Percentiles rank a stretch among this genome's conserved stretches.
Conservation (phyloP, 1,140 invertebrate genomes). For the Leucophenga varia region DNA sequence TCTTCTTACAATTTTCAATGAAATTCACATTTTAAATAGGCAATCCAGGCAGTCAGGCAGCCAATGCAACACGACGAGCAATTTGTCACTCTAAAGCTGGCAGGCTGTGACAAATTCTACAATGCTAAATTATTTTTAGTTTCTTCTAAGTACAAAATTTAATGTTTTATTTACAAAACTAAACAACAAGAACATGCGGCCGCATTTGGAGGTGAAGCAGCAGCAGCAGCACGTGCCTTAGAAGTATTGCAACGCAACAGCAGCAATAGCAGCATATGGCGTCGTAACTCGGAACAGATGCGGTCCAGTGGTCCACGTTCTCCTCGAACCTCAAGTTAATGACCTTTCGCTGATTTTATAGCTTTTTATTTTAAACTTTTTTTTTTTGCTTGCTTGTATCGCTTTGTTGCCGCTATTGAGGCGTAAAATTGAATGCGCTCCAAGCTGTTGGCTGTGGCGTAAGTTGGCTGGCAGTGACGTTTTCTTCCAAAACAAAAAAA, state of each 20-base stretch:
- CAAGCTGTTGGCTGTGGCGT: constrained; percentile 15
- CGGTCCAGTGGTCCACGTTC: neutral
- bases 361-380: neutral
- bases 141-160: no score
- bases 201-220: no score
- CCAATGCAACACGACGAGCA: no score
- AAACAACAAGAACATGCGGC: no score
- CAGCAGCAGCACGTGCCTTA: constrained; percentile 24
- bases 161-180: no score
- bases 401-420: constrained; percentile 10
- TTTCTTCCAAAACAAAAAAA: no score
- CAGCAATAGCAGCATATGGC: constrained; percentile 20
- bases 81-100: constrained; percentile 30
- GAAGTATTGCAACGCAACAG: no score
- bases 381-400: constrained; percentile 27
- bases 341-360: constrained; percentile 23
- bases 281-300: constrained; percentile 17
- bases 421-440: neutral
- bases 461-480: no score
- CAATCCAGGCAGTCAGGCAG: no score
- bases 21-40: no score
- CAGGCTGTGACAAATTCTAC: no score
- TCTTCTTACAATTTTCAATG: neutral
- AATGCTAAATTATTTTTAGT: no score
- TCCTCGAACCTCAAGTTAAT: constrained; percentile 28